Base-by-base conservation (phyloP, 2,113 vertebrate species). In the Dolichotis patagonum region DNA sequence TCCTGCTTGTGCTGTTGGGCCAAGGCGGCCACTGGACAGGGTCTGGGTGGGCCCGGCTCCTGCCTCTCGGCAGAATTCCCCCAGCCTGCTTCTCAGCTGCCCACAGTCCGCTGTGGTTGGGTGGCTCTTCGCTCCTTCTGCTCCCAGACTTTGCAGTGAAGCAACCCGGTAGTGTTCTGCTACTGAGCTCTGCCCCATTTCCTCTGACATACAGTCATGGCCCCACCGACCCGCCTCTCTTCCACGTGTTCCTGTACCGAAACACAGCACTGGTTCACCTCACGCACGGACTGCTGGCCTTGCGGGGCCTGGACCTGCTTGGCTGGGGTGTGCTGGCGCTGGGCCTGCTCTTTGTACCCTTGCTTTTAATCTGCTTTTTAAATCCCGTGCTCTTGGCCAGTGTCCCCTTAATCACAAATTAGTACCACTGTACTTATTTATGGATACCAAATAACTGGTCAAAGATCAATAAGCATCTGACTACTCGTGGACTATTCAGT, bases 391-490 rank as follows among this genome's bases (percentile, higher is more conserved):
- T 71, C 75, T 26, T 67, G 6, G 13, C 4, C 20, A 41, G 17
- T 81, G 2, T 4, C 10, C 22, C 38, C 17, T 63, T 0, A 60
- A 56, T 62, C 52, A 83, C 4, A 96, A 63, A 7, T 94, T 94
- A 78, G 58, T 60, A 67, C 73, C 86, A 9, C 22, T 46, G 0
- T 77, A 62, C 46, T 28, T 92, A 16, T 78, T 93, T 94, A 85
- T 81, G 82, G 22, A 80, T 73, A 54, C 19, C 88, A 26, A 96
- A 84, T 85, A 56, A 80, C 43, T 30, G 94, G 56, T 35, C 9
- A n/a, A 85, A 38, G 16, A 49, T 96, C 58, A 83, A 46, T 71
- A 38, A 87, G 60, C 3, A 94, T 96, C 54, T 80, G 32, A 73
- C 17, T 54, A 80, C 19, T 56, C 16, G 84, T 32, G 82, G 38